Percentiles rank a stretch among this genome's conserved stretches.
phyloP scores from a whole-genome alignment of 2,888 invertebrate species.

The Glyphotaelius pellucidus region DNA sequence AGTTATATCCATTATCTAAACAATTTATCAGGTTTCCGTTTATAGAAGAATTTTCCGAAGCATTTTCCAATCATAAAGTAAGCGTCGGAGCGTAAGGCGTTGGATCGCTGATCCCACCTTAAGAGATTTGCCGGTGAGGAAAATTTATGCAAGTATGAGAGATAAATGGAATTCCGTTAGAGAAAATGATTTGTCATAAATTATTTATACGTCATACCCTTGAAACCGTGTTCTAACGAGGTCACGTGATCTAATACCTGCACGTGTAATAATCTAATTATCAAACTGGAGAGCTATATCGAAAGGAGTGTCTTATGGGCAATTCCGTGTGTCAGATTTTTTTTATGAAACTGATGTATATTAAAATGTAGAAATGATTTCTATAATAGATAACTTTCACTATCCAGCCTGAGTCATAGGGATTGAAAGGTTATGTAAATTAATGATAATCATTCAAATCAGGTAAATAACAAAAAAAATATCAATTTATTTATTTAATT shows the following conservation, averaged over 20 bases:
- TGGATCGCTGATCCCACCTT: background rate
- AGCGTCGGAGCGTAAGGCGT: background rate
- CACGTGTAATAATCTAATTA: background rate
- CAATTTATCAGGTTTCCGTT: background rate
- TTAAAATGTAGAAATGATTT: too few relatives aligned
- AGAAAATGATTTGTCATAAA: background rate
- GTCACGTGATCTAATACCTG: background rate
- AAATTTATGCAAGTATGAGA: background rate
- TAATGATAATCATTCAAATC: too few relatives aligned
- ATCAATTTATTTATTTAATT: too few relatives aligned
- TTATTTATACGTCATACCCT: background rate
- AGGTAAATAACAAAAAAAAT: too few relatives aligned
- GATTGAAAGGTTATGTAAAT: too few relatives aligned
- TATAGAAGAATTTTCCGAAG: background rate
- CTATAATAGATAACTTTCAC: too few relatives aligned
- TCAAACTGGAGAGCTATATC: too few relatives aligned
- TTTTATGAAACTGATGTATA: too few relatives aligned
- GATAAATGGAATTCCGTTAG: background rate
- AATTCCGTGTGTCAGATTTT: too few relatives aligned
- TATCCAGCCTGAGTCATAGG: too few relatives aligned
- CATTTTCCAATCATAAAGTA: slow-evolving; percentile 2
- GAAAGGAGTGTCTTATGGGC: too few relatives aligned
- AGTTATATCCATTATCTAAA: background rate
- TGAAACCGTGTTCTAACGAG: background rate
- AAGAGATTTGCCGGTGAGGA: background rate